phyloP scores from a whole-genome alignment of 2,797 vertebrate genomes.

The Aldrovandia affinis region DNA sequence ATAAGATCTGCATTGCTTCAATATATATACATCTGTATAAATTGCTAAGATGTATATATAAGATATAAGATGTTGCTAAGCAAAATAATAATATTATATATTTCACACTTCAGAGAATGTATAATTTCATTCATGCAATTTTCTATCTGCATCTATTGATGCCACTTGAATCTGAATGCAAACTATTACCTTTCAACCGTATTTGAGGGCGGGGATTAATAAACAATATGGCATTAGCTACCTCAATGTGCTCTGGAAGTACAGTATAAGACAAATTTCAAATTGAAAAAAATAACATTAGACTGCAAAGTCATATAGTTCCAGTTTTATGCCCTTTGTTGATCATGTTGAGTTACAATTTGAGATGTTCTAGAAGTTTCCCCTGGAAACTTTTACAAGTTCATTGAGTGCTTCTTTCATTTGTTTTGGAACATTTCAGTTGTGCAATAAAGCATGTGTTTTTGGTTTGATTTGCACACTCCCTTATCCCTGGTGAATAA shows the following conservation, averaged over 20 bases:
- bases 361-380: conserved; percentile 3
- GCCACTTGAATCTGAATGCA: too few relatives aligned
- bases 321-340: neutral
- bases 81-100: too few relatives aligned
- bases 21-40: too few relatives aligned
- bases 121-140: neutral
- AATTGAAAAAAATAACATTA: neutral
- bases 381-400: conserved; percentile 13
- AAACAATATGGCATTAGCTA: neutral
- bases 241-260: neutral
- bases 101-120: too few relatives aligned
- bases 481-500: conserved; percentile 14
- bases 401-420: conserved; percentile 15
- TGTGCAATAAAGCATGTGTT: conserved; percentile 30
- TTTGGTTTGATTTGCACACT: conserved; percentile 26
- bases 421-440: conserved; percentile 24
- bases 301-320: neutral
- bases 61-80: too few relatives aligned
- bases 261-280: neutral
- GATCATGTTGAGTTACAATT: conserved; percentile 8
- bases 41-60: too few relatives aligned
- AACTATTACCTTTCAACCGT: too few relatives aligned
- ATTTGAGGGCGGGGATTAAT: too few relatives aligned
- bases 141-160: too few relatives aligned
- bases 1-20: too few relatives aligned